Base-by-base conservation (phyloP, 1,140 invertebrate species). In the Psilanteris sp. region DNA sequence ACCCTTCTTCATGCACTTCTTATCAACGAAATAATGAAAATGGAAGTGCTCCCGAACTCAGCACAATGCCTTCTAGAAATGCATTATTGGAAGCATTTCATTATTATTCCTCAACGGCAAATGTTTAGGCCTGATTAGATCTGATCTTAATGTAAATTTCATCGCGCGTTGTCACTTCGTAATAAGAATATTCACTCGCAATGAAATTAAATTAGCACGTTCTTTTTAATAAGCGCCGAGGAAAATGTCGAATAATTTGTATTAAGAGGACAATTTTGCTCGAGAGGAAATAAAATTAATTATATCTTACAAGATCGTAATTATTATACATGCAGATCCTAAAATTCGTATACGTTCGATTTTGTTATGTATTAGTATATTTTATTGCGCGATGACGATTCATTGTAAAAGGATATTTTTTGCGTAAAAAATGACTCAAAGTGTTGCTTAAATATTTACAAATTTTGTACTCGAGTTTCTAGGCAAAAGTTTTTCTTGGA, bases 391-490 rank as follows among this genome's bases (percentile, higher is more conserved):
- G n/a, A n/a, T n/a, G n/a, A n/a, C n/a, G n/a, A n/a, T n/a, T n/a
- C n/a, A n/a, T n/a, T n/a, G n/a, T n/a, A n/a, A n/a, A n/a, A n/a
- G n/a, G n/a, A n/a, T n/a, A n/a, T n/a, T n/a, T n/a, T n/a, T n/a
- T n/a, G n/a, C n/a, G n/a, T n/a, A n/a, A n/a, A n/a, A n/a, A n/a
- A n/a, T n/a, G n/a, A n/a, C n/a, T n/a, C n/a, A n/a, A n/a, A n/a
- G n/a, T n/a, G n/a, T n/a, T n/a, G n/a, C 78, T 81, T 84, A 84
- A 85, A 85, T 80, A 80, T 77, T 77, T 78, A 79, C 44, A 14
- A 39, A 67, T 59, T 22, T 43, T 29, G 16, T 48, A 41, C 16
- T 22, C 32, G 27, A 22, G 22, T 46, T 59, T 50, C 24, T 4
- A 1, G 22, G 29, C 24, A 36, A 52, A 61, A 57, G 39, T 39